phyloP scores from a whole-genome alignment of 2,797 vertebrate species.

The Otus scops region DNA sequence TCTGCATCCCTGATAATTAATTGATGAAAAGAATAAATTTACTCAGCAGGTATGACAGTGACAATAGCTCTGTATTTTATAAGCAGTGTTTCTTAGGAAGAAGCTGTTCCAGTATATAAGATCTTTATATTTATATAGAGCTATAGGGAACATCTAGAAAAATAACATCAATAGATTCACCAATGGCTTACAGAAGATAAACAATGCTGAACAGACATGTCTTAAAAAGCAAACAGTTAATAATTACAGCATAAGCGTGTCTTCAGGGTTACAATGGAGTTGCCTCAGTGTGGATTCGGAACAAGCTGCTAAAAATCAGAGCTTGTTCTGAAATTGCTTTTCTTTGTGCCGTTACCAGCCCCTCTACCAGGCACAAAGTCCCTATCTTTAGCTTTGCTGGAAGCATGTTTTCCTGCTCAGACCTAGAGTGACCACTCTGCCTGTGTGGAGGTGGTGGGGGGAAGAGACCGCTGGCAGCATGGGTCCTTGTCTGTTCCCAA shows the following conservation, averaged over 20 bases:
- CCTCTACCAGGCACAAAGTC: neutral
- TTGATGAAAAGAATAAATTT: constrained; percentile 37
- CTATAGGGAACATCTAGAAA: neutral
- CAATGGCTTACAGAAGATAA: neutral
- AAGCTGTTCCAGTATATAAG: neutral
- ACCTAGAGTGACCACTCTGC: neutral
- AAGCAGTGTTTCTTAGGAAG: neutral
- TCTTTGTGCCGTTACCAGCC: neutral
- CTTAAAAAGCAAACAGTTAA: neutral
- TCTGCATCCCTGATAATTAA: constrained; percentile 28
- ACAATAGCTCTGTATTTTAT: constrained; percentile 21
- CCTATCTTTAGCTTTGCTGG: neutral
- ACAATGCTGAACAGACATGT: neutral
- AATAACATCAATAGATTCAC: neutral
- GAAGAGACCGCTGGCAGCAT: neutral
- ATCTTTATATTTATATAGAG: neutral
- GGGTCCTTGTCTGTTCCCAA: neutral
- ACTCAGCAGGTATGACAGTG: neutral
- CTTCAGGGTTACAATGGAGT: neutral
- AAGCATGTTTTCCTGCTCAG: neutral
- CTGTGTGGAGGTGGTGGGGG: neutral
- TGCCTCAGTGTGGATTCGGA: neutral
- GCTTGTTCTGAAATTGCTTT: neutral
- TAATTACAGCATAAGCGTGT: neutral
- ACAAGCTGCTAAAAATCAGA: neutral